These are phyloP conservation scores for Eupithecia pulchellata DNA, from an alignment of 2,888 invertebrate genomes.

Conservation along the genomic window DNA sequence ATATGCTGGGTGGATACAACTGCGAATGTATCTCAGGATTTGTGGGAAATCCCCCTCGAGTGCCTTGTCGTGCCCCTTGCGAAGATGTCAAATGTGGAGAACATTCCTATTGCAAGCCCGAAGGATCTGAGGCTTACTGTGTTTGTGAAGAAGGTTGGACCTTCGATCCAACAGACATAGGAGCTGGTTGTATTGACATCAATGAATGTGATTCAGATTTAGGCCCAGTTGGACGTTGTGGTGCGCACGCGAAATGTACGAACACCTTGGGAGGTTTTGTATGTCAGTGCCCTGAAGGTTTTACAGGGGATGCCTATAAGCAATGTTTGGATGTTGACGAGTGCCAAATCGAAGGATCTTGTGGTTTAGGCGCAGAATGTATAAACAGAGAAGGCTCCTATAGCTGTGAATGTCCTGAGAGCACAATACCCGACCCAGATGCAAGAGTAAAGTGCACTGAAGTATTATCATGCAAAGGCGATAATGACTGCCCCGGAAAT, in stretches of 20 bases:
- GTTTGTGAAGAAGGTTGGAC: constrained; percentile 97
- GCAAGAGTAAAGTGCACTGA: constrained; percentile 92
- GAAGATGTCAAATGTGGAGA: constrained; percentile 95
- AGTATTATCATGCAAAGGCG: constrained; percentile 90
- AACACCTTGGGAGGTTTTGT: constrained; percentile 92
- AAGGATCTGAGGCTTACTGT: constrained; percentile 95
- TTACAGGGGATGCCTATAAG: constrained; percentile 92
- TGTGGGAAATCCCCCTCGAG: constrained; percentile 92
- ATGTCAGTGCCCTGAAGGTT: constrained; percentile 94
- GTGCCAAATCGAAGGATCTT: constrained; percentile 88
- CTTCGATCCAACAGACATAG: constrained; percentile 94
- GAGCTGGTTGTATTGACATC: constrained; percentile 96
- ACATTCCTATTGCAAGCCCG: constrained; percentile 95
- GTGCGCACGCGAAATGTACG: constrained; percentile 92
- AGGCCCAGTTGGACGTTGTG: constrained; percentile 93
- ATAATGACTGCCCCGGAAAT: constrained; percentile 95
- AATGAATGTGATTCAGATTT: constrained; percentile 94
- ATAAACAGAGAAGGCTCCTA: constrained; percentile 91
- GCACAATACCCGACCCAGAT: constrained; percentile 93
- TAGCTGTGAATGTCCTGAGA: constrained; percentile 92
- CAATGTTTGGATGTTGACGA: constrained; percentile 94
- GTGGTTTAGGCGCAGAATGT: constrained; percentile 93
- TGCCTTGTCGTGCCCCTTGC: constrained; percentile 95
- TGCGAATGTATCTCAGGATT: constrained; percentile 94
- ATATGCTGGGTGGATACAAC: constrained; percentile 91